Conservation (phyloP, 2,888 invertebrate species). For the Chromoteleia sp. region DNA sequence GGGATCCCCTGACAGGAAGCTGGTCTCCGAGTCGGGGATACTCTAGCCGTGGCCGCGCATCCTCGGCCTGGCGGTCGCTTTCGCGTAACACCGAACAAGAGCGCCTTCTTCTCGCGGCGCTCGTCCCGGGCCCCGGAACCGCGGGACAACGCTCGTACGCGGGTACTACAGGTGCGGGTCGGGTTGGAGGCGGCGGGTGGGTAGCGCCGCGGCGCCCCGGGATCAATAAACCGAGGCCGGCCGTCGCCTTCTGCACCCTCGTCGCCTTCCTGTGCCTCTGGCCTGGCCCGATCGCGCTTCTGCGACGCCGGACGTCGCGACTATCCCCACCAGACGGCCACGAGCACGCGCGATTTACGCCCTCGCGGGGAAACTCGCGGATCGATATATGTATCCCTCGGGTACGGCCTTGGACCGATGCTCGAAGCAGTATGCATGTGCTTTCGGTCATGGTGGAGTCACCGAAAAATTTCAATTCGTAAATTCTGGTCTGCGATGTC, state of each 20-base stretch:
- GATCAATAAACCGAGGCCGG: slow-evolving; percentile 84
- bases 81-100: slow-evolving; percentile 6
- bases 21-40: slow-evolving; percentile 25
- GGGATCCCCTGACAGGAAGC: slow-evolving; percentile 31
- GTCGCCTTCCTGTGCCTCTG: slow-evolving; percentile 79
- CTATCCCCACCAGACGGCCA: slow-evolving; percentile 72
- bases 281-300: slow-evolving; percentile 75
- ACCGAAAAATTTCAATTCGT: no score
- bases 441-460: background rate
- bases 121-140: slow-evolving; percentile 5
- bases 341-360: slow-evolving; percentile 75
- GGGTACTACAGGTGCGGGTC: slow-evolving; percentile 61
- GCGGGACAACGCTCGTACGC: background rate
- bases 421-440: slow-evolving; percentile 7
- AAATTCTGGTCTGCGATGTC: no score
- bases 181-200: slow-evolving; percentile 82
- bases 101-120: background rate
- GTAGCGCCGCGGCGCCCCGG: slow-evolving; percentile 84
- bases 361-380: slow-evolving; percentile 40
- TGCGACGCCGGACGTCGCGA: slow-evolving; percentile 79
- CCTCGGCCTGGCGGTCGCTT: background rate
- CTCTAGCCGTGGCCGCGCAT: slow-evolving; percentile 49
- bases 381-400: slow-evolving; percentile 72
- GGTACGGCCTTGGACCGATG: slow-evolving; percentile 49
- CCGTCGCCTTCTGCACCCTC: slow-evolving; percentile 81